Evolutionary conservation across 2,113 vertebrate genomes (phyloP), one percentile per base, ranked within the genome.

Genomic region (Narcine bancroftii): DNA sequence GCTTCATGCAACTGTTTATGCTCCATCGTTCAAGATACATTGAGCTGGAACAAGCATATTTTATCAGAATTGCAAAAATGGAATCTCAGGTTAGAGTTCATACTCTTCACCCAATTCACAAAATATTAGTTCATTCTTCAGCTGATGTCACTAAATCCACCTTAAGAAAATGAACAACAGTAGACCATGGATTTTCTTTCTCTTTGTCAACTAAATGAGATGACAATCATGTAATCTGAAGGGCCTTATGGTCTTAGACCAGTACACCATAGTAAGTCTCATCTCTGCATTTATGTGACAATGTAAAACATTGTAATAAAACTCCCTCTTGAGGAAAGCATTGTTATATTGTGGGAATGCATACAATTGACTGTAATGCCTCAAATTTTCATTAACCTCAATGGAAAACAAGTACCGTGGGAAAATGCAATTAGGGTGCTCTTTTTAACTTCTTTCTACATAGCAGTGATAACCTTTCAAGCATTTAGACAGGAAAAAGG

Each of bases 351-450:
- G 79, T 33, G 53, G 79, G 11, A n/a, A 11, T 33, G 26, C 45
- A 50, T 47, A 83, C 29, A 83, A 15, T 1, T 11, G 33, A 47
- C 47, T 83, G 26, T 47, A 47, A 83, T 33, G 10, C 26, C 72
- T 75, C 13, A 11, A 72, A 15, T 39, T 39, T 79, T 79, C 76
- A 45, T 0, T 26, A 47, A 19, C 53, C 81, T 60, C 53, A 60
- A 63, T n/a, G 33, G 81, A 60, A 87, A 63, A 87, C 81, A 36
- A 87, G 19, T 33, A 24, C 53, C 56, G 81, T 87, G 81, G 81
- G 81, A 87, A 87, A 87, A 33, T 87, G 53, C 81, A 39, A 56
- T 87, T 87, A 87, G 81, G 81, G 53, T 36, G 53, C n/a, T 60
- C 81, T 60, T 87, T 87, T 36, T 21, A 91, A 29, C 47, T 66